Evolutionary conservation across 2,797 vertebrate species (phyloP), one percentile per base, ranked within the genome.

Genomic region (Cuculus canorus): DNA sequence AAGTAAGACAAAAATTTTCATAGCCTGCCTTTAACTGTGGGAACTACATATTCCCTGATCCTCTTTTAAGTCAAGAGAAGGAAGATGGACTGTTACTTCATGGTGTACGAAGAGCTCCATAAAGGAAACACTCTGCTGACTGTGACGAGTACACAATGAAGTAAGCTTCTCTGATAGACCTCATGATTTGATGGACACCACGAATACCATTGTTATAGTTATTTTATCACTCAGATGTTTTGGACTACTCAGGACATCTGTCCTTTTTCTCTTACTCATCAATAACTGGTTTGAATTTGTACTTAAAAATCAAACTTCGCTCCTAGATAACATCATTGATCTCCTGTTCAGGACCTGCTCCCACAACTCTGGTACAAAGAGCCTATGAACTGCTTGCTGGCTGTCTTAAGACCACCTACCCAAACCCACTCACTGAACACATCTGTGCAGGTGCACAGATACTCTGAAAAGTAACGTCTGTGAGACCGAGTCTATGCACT

Each of bases 111-210:
- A 39, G 21, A 61, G 3, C 9, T 63, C 33, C 47, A 50, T 10
- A 16, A 86, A 59, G n/a, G 30, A 54, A 71, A 11, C 10, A 18
- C 27, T 47, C 24, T 3, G 2, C 72, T 56, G n/a, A 39, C 47
- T 71, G 9, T 3, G 48, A 27, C 12, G 25, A 56, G 21, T 76
- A 19, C 13, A 61, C 12, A 60, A 22, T 23, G 37, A 6, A 61
- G 86, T 57, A 13, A 23, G 2, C 6, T 53, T 52, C 72, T 59
- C 27, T n/a, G n/a, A 32, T 24, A 19, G n/a, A n/a, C n/a, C n/a
- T n/a, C n/a, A n/a, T n/a, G n/a, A n/a, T n/a, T n/a, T n/a, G n/a
- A 60, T 0, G 1, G 16, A 32, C 9, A 47, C 4, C 7, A 66
- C 28, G 7, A 2, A 10, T 13, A 17, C 10, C 10, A 10, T 14